Evolutionary conservation across 2,888 invertebrate species (phyloP), one percentile per base, ranked within the genome.

Genomic region (Eilema sororculum): DNA sequence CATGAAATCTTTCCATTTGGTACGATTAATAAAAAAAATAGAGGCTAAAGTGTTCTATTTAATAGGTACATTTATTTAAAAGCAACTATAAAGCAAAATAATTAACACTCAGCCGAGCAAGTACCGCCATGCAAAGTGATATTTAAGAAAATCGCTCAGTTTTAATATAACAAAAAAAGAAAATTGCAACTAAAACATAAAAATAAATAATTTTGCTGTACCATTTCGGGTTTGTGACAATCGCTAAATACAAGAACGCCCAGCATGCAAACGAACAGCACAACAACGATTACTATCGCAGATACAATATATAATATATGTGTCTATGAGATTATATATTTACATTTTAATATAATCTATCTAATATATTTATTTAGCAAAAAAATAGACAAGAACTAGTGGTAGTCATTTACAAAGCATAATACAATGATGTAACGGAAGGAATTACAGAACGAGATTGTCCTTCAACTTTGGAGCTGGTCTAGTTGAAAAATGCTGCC

Each of bases 221-320:
- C 28, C 5, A 28, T 28, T 28, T 5, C 20, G 3, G 46, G 20
- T 46, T 46, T 16, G 20, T 5, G 4, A 20, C 52, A 52, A 46
- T 52, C 52, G 52, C 52, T 46, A 20, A 46, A 52, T n/a, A 52
- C n/a, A 52, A 52, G 2, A n/a, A 52, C 52, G 52, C 52, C 20
- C n/a, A 52, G 52, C 52, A 52, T 52, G 52, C 52, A 52, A 52
- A 52, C n/a, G 52, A 20, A 52, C n/a, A 52, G n/a, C n/a, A 46
- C 5, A 52, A 52, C 20, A 2, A n/a, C n/a, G n/a, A n/a, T n/a
- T n/a, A 52, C n/a, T 52, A 52, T 52, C 52, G 9, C 52, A 52
- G n/a, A n/a, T n/a, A 20, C 5, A 41, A n/a, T n/a, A n/a, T n/a
- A n/a, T n/a, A n/a, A n/a, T n/a, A n/a, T n/a, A n/a, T n/a, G n/a